These are phyloP conservation scores for Danio rerio DNA, from an alignment of 2,113 vertebrate species.

Conservation along the genomic window DNA sequence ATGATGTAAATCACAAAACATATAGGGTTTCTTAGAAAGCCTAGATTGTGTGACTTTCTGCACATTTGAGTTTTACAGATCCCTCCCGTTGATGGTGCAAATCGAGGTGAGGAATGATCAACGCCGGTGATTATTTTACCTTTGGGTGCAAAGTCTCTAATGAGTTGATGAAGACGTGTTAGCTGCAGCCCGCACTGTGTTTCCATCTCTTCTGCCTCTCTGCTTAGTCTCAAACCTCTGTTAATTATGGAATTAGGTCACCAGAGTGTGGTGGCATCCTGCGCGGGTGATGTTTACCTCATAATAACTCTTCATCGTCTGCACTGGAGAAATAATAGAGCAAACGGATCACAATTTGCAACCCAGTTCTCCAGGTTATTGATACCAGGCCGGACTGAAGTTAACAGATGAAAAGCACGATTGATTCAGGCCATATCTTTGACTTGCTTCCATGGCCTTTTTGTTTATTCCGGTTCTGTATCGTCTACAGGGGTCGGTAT, in stretches of 20 bases:
- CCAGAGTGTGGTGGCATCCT: slow-evolving; percentile 62
- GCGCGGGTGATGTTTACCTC: slow-evolving; percentile 47
- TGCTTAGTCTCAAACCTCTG: slow-evolving; percentile 26
- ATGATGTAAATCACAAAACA: slow-evolving; percentile 10
- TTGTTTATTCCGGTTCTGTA: slow-evolving; percentile 32
- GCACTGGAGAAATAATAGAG: slow-evolving; percentile 67
- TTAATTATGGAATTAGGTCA: slow-evolving; percentile 66
- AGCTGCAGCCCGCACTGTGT: not conserved
- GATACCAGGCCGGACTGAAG: slow-evolving; percentile 29
- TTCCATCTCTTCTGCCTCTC: slow-evolving; percentile 37
- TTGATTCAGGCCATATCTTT: slow-evolving; percentile 31
- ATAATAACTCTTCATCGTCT: slow-evolving; percentile 50
- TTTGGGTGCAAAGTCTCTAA: not conserved
- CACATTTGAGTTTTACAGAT: not conserved
- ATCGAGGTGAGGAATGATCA: slow-evolving; percentile 19
- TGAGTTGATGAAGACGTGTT: slow-evolving; percentile 15
- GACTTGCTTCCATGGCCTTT: slow-evolving; percentile 9
- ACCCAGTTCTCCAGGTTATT: slow-evolving; percentile 64
- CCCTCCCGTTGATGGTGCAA: not conserved
- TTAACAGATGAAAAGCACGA: slow-evolving; percentile 60
- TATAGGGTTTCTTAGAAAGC: slow-evolving; percentile 35
- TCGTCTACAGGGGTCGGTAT: slow-evolving; percentile 47
- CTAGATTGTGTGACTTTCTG: not conserved
- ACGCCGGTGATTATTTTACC: not conserved
- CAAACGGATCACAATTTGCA: slow-evolving; percentile 67